A percentile compares a stretch with the other conserved stretches of the same genome.
These are phyloP conservation scores for Glossophaga mutica DNA, from an alignment of 2,797 vertebrate species.

Conservation along the genomic window DNA sequence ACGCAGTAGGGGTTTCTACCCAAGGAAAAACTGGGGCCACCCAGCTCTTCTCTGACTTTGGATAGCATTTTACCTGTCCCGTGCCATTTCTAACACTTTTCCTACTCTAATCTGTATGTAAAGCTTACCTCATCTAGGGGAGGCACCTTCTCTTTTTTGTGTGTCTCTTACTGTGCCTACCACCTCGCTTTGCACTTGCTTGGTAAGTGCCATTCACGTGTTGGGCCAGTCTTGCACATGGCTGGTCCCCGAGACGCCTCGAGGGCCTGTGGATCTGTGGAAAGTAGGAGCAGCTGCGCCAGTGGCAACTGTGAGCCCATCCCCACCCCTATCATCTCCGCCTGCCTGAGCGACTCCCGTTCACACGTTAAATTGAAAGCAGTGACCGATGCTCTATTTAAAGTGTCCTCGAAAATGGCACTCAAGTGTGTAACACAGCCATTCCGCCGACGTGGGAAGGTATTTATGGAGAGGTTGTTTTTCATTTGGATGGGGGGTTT, in stretches of 20 bases:
- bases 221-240: not conserved
- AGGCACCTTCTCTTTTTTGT: not conserved
- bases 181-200: not conserved
- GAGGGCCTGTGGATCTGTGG: slow-evolving; percentile 15
- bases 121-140: not conserved
- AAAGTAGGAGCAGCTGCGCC: slow-evolving; percentile 38
- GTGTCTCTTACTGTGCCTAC: not conserved
- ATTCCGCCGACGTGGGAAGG: slow-evolving; percentile 73
- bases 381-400: slow-evolving; percentile 74
- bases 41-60: not conserved
- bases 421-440: slow-evolving; percentile 51
- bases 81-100: not conserved
- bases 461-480: slow-evolving; percentile 59
- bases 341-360: slow-evolving; percentile 39
- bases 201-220: not conserved
- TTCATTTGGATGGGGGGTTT: slow-evolving; percentile 28
- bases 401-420: slow-evolving; percentile 48
- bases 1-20: not conserved
- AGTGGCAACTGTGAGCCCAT: not conserved
- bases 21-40: not conserved
- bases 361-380: slow-evolving; percentile 68
- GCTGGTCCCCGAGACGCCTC: not conserved
- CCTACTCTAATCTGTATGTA: not conserved
- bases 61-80: not conserved
- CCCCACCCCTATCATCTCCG: slow-evolving; percentile 42